Evolutionary conservation across 2,797 vertebrate genomes (phyloP).

Genomic region (Spheniscus humboldti): DNA sequence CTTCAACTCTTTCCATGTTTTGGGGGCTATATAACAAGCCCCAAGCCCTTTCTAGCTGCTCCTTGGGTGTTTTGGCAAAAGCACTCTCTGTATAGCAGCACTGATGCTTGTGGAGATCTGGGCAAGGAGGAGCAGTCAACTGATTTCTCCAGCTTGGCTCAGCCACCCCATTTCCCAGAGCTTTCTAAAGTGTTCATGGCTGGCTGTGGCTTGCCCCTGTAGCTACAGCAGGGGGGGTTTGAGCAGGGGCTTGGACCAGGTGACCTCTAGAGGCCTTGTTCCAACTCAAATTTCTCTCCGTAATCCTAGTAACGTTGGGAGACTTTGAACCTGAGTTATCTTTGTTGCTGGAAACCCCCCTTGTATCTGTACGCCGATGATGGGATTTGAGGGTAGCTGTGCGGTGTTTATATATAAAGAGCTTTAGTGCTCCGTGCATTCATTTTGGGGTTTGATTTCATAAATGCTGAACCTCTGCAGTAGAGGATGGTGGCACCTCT

Average conservation of each 20-base stretch:
- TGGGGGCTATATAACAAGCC: not conserved
- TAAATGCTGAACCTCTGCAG: not conserved
- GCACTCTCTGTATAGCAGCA: not conserved
- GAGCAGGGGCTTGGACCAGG: not conserved
- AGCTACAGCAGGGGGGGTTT: not conserved
- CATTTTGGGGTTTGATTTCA: not conserved
- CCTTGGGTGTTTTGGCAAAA: not conserved
- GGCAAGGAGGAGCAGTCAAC: not conserved
- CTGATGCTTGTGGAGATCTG: not conserved
- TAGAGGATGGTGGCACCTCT: not conserved
- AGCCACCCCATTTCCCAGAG: not conserved
- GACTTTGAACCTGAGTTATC: not conserved
- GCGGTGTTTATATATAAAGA: not conserved
- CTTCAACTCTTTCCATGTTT: not conserved
- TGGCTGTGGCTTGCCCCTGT: not conserved
- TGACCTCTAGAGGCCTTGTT: not conserved
- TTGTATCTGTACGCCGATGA: accelerated
- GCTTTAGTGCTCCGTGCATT: not conserved
- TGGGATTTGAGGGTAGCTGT: not conserved
- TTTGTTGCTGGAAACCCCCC: not conserved
- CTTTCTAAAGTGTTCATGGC: not conserved
- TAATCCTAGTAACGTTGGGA: not conserved
- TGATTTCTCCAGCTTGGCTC: not conserved
- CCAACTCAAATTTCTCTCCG: not conserved
- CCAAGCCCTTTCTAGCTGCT: not conserved